Evolutionary conservation across 2,797 vertebrate species (phyloP), one percentile per base, ranked within the genome.

Genomic region (Schizopygopsis malacanthus): DNA sequence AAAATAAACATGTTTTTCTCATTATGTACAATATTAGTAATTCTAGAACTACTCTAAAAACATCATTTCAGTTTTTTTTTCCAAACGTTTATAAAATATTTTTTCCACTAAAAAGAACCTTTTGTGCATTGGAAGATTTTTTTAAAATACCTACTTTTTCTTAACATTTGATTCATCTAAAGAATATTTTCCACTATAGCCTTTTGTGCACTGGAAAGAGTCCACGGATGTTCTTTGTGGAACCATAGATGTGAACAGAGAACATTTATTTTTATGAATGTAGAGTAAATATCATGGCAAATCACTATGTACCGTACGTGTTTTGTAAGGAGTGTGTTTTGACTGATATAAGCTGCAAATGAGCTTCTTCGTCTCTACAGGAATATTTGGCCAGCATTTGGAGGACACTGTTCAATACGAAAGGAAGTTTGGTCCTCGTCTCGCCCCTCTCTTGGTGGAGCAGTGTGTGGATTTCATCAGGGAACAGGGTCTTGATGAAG

Each of bases 391-490:
- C 10, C 98, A 99, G 92, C 95, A 95, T 28, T 85, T 99, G 83
- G 98, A 98, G 91, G 98, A 99, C 92, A 98, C 97, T 0, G 97
- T 98, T 2, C 96, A 96, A 90, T 96, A 96, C 0, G 97, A 99
- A 91, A 94, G 91, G 87, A 97, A 96, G 93, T 97, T 96, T 37
- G 97, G 97, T 11, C 94, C 94, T 65, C 96, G 96, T 28, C 91
- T 96, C 90, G 97, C 96, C 0, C 98, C 98, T 0, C 93, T 98
- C 76, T 92, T 99, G 92, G 98, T 99, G 91, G 97, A 98, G 87
- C 98, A 98, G 93, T 99, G 98, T 43, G 98, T 98, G 94, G 97
- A 98, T 92, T 99, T 99, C 93, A 98, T 99, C 91, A 94, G 97
- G 67, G 96, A 97, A 56, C 90, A 92, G 1, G 98, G 98, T 15